Evolutionary conservation across 2,113 vertebrate genomes (phyloP).

Genomic region (Alouatta palliata): DNA sequence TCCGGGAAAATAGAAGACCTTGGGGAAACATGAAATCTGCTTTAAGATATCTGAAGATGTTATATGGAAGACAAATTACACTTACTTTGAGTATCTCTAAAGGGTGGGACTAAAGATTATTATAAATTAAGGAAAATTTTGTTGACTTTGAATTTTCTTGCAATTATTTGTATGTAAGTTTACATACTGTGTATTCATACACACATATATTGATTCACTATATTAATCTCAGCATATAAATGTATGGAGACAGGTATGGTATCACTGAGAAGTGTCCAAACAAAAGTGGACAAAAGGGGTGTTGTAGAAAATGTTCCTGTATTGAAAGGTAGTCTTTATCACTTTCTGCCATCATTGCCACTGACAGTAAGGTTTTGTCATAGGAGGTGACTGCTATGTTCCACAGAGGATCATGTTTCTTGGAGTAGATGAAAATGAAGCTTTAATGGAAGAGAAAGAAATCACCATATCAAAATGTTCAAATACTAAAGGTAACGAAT

Average conservation of each 20-base stretch:
- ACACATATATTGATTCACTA: background rate
- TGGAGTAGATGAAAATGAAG: conserved; percentile 70
- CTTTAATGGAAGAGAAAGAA: conserved; percentile 72
- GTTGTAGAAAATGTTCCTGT: background rate
- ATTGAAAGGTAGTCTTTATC: background rate
- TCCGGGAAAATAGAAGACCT: background rate
- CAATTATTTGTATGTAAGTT: background rate
- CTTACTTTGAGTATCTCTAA: background rate
- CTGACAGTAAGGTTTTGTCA: conserved; percentile 40
- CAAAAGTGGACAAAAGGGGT: background rate
- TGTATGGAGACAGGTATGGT: background rate
- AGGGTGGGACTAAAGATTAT: background rate
- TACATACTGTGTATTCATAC: background rate
- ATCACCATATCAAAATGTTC: conserved; percentile 63
- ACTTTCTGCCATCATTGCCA: background rate
- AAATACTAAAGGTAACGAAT: conserved; percentile 77
- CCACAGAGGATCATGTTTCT: conserved; percentile 76
- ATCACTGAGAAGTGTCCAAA: background rate
- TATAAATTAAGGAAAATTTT: background rate
- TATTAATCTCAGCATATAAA: background rate
- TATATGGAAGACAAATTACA: background rate
- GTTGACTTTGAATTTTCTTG: conserved; percentile 15
- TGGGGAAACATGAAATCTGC: background rate
- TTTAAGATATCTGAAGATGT: background rate
- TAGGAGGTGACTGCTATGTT: conserved; percentile 79